Base-by-base conservation (phyloP, 2,113 vertebrate genomes). In the Oostethus manadensis region DNA sequence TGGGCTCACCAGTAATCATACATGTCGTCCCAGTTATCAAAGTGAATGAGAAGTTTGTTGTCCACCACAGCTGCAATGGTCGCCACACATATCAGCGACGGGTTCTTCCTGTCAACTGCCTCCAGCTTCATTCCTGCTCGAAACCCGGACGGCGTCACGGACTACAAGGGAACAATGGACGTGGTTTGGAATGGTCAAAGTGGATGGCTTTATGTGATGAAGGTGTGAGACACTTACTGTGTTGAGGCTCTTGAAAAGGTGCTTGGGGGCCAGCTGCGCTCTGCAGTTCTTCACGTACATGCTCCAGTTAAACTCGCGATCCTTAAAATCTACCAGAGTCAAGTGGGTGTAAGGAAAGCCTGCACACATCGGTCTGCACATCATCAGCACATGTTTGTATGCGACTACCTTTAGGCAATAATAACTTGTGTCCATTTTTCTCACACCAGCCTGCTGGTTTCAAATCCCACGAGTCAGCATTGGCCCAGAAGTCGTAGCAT, bases 391-490 rank as follows among this genome's bases (percentile, higher is more conserved):
- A 10, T 23, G 40, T n/a, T 8, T 13, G n/a, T 51, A 6, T 47
- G 45, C 21, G 6, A 5, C 16, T 81, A 96, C 94, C 93, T 94
- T 94, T 94, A 18, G 93, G 94, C 73, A 92, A 86, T 46, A 94
- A 88, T 58, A 96, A 87, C 55, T 93, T 93, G 65, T 92, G 93
- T 63, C 88, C 88, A 16, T 89, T 93, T 86, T 94, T 95, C 79
- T 96, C 94, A 85, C 94, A 96, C 93, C 93, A 96, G 68, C 93
- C 92, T 1, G 93, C 89, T 10, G 94, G 93, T 78, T 93, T 93
- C 70, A 96, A 69, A 55, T 95, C 93, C 87, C 91, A 87, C 8
- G 93, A 94, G 78, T 96, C 94, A 0, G 93, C 93, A 26, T 95
- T 96, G 55, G 91, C 89, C 94, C 94, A 96, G 79, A 95, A 95